Conservation (phyloP, 2,888 invertebrate species). For the Drosophila maculinotata region DNA sequence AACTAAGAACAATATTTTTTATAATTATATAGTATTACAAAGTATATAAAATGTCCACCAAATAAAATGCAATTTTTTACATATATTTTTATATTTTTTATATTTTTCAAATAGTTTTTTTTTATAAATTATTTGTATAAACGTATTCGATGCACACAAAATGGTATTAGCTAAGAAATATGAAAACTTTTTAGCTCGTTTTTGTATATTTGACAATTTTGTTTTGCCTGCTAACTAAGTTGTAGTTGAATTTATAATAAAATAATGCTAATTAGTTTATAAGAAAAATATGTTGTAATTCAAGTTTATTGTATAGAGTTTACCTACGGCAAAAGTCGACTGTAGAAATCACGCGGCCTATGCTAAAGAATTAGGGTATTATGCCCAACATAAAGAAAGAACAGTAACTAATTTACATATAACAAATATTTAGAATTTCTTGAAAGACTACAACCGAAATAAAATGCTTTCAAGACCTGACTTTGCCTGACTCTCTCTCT, state of each 20-base stretch:
- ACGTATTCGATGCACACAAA: constrained; percentile 32
- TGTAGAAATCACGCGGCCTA: constrained; percentile 45
- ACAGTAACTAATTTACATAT: constrained; percentile 11
- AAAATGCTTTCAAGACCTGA: constrained; percentile 46
- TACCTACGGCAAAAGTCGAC: constrained; percentile 48
- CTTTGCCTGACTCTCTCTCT: constrained; percentile 2
- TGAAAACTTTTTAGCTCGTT: constrained; percentile 9
- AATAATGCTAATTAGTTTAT: constrained; percentile 19
- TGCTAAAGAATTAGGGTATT: constrained; percentile 13
- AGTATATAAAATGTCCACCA: background rate
- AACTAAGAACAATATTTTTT: no score
- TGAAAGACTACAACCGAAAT: constrained; percentile 43
- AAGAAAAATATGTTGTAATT: constrained; percentile 27
- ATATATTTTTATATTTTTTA: constrained; percentile 6
- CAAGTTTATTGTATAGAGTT: constrained; percentile 3
- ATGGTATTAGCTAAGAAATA: constrained; percentile 37
- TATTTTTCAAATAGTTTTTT: constrained; percentile 17
- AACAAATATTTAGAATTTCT: constrained; percentile 11
- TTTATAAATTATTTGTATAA: constrained; percentile 41
- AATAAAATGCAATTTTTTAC: constrained; percentile 4
- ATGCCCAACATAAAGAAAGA: constrained; percentile 11
- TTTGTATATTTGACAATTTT: no score
- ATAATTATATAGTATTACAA: background rate
- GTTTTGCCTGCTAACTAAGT: constrained; percentile 21
- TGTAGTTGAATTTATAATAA: constrained; percentile 23